These are phyloP conservation scores for Machaerirhynchus nigripectus DNA, from an alignment of 2,113 vertebrate species.

Conservation along the genomic window DNA sequence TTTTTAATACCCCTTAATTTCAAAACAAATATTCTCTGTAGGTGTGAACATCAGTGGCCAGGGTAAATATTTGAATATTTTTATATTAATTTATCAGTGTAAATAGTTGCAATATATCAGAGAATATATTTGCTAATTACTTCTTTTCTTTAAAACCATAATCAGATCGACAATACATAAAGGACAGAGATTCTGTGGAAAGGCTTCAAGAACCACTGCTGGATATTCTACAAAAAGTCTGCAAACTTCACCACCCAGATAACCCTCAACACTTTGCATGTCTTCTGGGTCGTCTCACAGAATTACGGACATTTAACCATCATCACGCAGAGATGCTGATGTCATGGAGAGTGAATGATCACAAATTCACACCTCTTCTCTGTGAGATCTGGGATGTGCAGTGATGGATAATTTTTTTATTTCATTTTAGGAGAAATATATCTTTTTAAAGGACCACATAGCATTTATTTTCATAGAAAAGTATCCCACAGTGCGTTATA, in stretches of 20 bases:
- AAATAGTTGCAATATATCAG: not conserved
- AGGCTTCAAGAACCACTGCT: constrained; percentile 91
- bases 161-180: constrained; percentile 91
- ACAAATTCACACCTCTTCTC: constrained; percentile 96
- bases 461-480: not conserved
- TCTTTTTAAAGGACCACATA: constrained; percentile 13
- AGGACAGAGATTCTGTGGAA: constrained; percentile 89
- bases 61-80: not conserved
- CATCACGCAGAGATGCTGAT: constrained; percentile 94
- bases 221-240: constrained; percentile 88
- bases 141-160: not conserved
- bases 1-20: not conserved
- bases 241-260: constrained; percentile 83
- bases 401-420: constrained; percentile 45
- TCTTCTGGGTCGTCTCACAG: constrained; percentile 92
- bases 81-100: not conserved
- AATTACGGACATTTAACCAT: constrained; percentile 93
- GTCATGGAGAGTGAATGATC: constrained; percentile 92
- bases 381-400: constrained; percentile 99
- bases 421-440: not conserved
- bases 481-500: not conserved
- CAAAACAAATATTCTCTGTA: not conserved
- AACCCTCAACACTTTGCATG: constrained; percentile 95
- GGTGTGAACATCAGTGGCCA: not conserved
- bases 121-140: not conserved